Evolutionary conservation across 2,888 invertebrate species (phyloP).

Genomic region (Lasioglossum morio): DNA sequence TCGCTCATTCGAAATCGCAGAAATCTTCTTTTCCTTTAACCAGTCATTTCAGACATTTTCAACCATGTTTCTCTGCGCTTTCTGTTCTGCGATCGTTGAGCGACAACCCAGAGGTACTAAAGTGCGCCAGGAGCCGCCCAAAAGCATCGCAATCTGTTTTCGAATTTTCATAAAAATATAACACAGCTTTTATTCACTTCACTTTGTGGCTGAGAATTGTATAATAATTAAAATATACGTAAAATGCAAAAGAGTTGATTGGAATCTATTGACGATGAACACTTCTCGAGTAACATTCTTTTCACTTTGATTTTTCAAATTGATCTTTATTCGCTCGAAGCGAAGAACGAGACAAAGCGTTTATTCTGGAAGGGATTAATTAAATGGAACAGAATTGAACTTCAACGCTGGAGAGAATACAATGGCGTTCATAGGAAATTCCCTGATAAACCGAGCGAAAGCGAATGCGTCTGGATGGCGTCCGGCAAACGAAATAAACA

Average conservation of each 20-base stretch:
- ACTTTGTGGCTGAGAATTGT: background rate
- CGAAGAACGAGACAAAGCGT: too few relatives aligned
- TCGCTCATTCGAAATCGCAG: background rate
- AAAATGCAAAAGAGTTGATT: too few relatives aligned
- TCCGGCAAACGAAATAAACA: constrained; percentile 40
- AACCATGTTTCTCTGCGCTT: too few relatives aligned
- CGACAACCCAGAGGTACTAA: constrained; percentile 21
- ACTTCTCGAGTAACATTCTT: too few relatives aligned
- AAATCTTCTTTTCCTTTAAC: background rate
- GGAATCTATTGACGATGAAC: too few relatives aligned
- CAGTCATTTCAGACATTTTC: background rate
- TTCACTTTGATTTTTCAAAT: too few relatives aligned
- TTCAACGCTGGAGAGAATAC: background rate
- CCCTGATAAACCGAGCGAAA: background rate
- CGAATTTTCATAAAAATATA: background rate
- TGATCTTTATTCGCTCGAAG: too few relatives aligned
- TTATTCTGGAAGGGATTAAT: too few relatives aligned
- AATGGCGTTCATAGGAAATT: background rate
- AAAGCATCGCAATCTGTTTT: constrained; percentile 17
- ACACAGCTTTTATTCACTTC: background rate
- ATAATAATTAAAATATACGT: background rate
- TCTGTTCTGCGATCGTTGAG: background rate
- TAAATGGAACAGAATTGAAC: too few relatives aligned
- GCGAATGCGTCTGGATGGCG: constrained; percentile 36
- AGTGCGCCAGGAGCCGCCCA: constrained; percentile 37